Percentiles rank a stretch among this genome's conserved stretches.
These are phyloP conservation scores for Lithobius niger DNA, from an alignment of 1,140 invertebrate species.

Conservation along the genomic window DNA sequence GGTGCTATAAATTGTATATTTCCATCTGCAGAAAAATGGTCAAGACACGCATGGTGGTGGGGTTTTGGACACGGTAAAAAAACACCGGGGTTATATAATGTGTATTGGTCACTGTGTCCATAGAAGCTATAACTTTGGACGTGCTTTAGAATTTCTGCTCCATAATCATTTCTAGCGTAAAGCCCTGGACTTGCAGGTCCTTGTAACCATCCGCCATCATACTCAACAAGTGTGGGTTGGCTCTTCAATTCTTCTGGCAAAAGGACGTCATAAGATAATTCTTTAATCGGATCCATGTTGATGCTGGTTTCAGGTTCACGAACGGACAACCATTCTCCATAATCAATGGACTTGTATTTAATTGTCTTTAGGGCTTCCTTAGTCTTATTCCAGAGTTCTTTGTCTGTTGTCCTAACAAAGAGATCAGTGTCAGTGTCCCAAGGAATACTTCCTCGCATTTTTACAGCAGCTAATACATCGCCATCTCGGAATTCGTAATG, in stretches of 20 bases:
- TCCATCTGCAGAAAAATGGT: background rate
- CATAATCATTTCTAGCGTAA: conserved; percentile 25
- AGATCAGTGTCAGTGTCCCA: conserved; percentile 27
- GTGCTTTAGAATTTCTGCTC: conserved; percentile 22
- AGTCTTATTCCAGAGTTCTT: too few relatives aligned
- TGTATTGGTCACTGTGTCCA: background rate
- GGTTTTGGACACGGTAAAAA: conserved; percentile 10
- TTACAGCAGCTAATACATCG: conserved; percentile 24
- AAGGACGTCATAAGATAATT: conserved; percentile 10
- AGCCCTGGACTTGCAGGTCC: conserved; percentile 25
- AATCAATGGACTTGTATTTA: conserved; percentile 4
- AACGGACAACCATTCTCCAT: conserved; percentile 16
- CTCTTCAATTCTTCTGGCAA: background rate
- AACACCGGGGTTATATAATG: conserved; percentile 7
- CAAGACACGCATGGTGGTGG: conserved; percentile 4
- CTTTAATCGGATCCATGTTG: background rate
- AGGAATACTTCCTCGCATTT: conserved; percentile 23
- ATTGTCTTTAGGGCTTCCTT: conserved; percentile 16
- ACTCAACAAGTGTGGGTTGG: conserved; percentile 20
- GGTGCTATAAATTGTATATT: conserved; percentile 5
- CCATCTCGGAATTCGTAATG: conserved; percentile 23
- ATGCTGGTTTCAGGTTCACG: conserved; percentile 11
- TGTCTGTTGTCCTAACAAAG: too few relatives aligned
- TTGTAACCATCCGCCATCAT: conserved; percentile 22
- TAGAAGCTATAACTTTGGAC: background rate